Conservation (phyloP, 2,888 invertebrate genomes). For the Oligia latruncula region DNA sequence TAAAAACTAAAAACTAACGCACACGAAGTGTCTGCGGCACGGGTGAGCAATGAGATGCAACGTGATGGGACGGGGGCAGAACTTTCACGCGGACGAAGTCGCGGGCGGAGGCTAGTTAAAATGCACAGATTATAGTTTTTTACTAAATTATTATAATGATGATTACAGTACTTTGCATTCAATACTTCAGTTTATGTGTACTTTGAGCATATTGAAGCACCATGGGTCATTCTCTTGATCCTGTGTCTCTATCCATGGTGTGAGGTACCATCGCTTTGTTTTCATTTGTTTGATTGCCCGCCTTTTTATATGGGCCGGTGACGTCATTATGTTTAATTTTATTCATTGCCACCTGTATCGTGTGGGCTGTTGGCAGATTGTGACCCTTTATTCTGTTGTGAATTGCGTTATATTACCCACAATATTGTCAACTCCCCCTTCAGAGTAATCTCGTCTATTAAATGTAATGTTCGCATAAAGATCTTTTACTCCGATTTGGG, state of each 20-base stretch:
- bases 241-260: not conserved
- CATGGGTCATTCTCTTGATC: no score
- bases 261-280: constrained; percentile 13
- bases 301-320: constrained; percentile 28
- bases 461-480: constrained; percentile 43
- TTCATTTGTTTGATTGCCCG: constrained; percentile 34
- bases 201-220: not conserved
- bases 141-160: not conserved
- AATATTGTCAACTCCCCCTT: constrained; percentile 22
- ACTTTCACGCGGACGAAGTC: not conserved
- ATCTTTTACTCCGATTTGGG: constrained; percentile 16
- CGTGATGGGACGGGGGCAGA: no score
- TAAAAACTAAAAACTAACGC: no score
- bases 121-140: not conserved
- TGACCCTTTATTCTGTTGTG: constrained; percentile 9
- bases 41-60: no score
- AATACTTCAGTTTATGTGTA: not conserved
- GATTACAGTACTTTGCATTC: not conserved
- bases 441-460: constrained; percentile 33
- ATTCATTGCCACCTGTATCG: constrained; percentile 51
- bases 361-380: constrained; percentile 9
- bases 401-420: constrained; percentile 40
- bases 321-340: constrained; percentile 51
- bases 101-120: not conserved
- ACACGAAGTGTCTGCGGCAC: no score